These are phyloP conservation scores for Fratercula arctica DNA, from an alignment of 2,797 vertebrate genomes.

Conservation along the genomic window DNA sequence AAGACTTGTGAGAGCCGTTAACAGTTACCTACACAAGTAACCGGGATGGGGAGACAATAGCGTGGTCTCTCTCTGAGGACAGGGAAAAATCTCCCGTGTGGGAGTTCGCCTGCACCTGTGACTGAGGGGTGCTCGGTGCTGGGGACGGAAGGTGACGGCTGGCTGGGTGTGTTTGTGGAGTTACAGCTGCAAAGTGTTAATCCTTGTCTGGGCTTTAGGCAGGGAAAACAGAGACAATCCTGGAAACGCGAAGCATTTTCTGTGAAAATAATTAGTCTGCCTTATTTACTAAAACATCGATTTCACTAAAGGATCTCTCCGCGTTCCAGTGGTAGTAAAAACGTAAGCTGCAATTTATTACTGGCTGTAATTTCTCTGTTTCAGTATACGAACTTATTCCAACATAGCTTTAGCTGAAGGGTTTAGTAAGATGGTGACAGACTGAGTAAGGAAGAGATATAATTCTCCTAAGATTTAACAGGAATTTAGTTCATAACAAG, in stretches of 20 bases:
- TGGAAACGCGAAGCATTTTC: background rate
- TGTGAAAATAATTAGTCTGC: background rate
- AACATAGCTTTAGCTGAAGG: background rate
- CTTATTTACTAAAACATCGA: background rate
- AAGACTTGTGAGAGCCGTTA: background rate
- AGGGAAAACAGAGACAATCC: background rate
- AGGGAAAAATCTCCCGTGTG: background rate
- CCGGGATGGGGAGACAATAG: background rate
- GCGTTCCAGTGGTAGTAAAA: background rate
- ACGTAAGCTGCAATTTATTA: background rate
- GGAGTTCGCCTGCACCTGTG: background rate
- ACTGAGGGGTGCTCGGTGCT: accelerated
- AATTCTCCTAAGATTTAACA: background rate
- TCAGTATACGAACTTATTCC: background rate
- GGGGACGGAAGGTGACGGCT: background rate
- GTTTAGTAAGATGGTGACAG: background rate
- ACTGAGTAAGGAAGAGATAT: background rate
- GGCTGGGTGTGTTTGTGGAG: background rate
- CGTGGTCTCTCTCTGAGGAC: background rate
- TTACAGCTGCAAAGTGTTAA: background rate
- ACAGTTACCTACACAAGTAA: background rate
- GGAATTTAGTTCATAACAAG: background rate
- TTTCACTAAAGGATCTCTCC: background rate
- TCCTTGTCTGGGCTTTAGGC: background rate
- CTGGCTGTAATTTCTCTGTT: background rate